Conservation (phyloP, 1,140 invertebrate species). For the Probaryconus sp. region DNA sequence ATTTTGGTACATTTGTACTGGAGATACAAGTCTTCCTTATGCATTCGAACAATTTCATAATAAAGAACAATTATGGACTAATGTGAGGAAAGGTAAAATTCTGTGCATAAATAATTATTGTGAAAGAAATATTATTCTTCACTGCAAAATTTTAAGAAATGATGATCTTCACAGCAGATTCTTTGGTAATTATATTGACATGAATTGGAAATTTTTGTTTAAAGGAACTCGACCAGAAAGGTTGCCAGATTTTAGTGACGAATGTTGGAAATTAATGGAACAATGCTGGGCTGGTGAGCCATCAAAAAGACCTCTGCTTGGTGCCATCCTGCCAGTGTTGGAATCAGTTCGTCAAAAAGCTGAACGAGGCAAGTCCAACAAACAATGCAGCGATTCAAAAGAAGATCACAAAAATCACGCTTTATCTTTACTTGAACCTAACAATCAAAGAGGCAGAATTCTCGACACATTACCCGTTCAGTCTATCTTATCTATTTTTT, state of each 20-base stretch:
- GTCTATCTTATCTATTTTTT: neutral
- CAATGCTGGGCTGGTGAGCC: slow-evolving; percentile 91
- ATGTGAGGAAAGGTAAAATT: slow-evolving; percentile 90
- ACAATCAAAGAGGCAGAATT: slow-evolving; percentile 72
- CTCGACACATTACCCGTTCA: slow-evolving; percentile 45
- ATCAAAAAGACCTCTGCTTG: slow-evolving; percentile 84
- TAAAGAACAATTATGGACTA: slow-evolving; percentile 92
- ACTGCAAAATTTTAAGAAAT: too few relatives aligned
- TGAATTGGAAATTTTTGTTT: too few relatives aligned
- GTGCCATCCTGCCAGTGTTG: slow-evolving; percentile 86
- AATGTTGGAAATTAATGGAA: slow-evolving; percentile 92
- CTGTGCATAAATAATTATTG: too few relatives aligned
- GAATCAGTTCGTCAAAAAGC: slow-evolving; percentile 77
- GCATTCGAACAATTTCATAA: slow-evolving; percentile 92
- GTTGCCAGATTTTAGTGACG: slow-evolving; percentile 85
- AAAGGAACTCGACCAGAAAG: slow-evolving; percentile 87
- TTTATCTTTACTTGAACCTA: slow-evolving; percentile 68
- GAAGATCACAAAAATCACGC: slow-evolving; percentile 61
- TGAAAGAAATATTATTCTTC: too few relatives aligned
- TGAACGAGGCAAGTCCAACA: slow-evolving; percentile 67
- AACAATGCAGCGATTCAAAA: slow-evolving; percentile 46
- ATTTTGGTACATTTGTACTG: slow-evolving; percentile 94
- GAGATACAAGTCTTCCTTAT: slow-evolving; percentile 87
- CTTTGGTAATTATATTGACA: slow-evolving; percentile 15
- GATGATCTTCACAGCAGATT: neutral